phyloP scores from a whole-genome alignment of 1,140 invertebrate genomes.

The Monochamus saltuarius region DNA sequence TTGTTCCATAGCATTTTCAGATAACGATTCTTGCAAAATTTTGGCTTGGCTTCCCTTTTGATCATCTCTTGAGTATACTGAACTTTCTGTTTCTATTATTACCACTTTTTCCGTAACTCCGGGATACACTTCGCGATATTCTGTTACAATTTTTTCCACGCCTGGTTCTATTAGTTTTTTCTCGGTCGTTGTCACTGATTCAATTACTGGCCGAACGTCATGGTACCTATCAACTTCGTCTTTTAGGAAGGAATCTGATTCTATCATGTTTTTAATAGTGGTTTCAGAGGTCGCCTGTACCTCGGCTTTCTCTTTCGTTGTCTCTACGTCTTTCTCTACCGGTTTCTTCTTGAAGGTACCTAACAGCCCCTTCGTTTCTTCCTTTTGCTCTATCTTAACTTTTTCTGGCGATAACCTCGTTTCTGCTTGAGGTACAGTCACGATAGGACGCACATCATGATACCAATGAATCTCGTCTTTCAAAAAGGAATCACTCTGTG shows the following conservation, averaged over 20 bases:
- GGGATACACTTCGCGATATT: slow-evolving; percentile 28
- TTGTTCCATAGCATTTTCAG: slow-evolving; percentile 15
- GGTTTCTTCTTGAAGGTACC: slow-evolving; percentile 30
- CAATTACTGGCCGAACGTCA: background rate
- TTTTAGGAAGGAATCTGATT: slow-evolving; percentile 18
- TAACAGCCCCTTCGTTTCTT: slow-evolving; percentile 28
- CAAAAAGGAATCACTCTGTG: slow-evolving; percentile 15
- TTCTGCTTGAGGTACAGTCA: slow-evolving; percentile 8
- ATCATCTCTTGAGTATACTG: background rate
- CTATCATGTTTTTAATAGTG: slow-evolving; percentile 27
- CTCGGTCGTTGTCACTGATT: background rate
- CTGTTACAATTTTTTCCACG: slow-evolving; percentile 18
- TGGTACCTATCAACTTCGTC: slow-evolving; percentile 21
- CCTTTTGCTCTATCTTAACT: slow-evolving; percentile 9
- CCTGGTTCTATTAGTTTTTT: slow-evolving; percentile 12
- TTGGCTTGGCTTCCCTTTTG: slow-evolving; percentile 9
- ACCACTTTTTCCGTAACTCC: background rate
- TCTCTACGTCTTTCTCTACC: slow-evolving; percentile 17
- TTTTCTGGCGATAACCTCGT: slow-evolving; percentile 8
- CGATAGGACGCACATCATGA: slow-evolving; percentile 17
- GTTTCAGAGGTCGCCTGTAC: slow-evolving; percentile 21
- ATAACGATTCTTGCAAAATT: slow-evolving; percentile 6
- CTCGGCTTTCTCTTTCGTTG: background rate
- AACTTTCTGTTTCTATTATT: slow-evolving; percentile 1
- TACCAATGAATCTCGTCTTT: slow-evolving; percentile 18